phyloP scores from a whole-genome alignment of 2,888 invertebrate species.

The Trissolcus japonicus region DNA sequence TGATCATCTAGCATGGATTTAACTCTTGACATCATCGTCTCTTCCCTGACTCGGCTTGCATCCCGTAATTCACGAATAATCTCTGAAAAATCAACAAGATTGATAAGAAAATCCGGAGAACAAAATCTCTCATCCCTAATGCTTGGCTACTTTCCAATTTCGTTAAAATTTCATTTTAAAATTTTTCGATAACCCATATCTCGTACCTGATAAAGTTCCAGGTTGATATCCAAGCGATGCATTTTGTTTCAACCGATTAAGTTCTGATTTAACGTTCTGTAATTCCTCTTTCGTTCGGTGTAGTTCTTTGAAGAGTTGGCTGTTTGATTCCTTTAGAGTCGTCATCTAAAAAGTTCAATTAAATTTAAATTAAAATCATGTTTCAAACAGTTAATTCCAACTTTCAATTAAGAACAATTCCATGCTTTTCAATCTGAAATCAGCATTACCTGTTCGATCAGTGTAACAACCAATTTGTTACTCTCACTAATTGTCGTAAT shows the following conservation, averaged over 20 bases:
- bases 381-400: not conserved
- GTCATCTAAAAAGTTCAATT: constrained; percentile 67
- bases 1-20: constrained; percentile 69
- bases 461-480: constrained; percentile 80
- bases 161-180: not conserved
- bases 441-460: constrained; percentile 83
- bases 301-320: constrained; percentile 85
- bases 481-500: constrained; percentile 79
- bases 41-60: constrained; percentile 72
- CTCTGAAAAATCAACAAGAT: constrained; percentile 62
- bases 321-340: constrained; percentile 83
- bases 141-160: no score
- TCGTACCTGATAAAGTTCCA: constrained; percentile 74
- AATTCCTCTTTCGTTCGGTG: constrained; percentile 84
- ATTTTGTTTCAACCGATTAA: constrained; percentile 67
- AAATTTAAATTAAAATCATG: constrained; percentile 41
- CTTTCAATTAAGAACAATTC: not conserved
- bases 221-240: constrained; percentile 72
- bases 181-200: constrained; percentile 9
- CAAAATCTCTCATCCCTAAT: no score
- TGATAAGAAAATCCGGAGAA: no score
- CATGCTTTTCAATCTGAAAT: not conserved
- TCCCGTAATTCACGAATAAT: constrained; percentile 74
- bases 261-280: constrained; percentile 69
- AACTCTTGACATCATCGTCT: constrained; percentile 70